Conservation (phyloP, 2,113 vertebrate genomes). For the Tinamus guttatus region DNA sequence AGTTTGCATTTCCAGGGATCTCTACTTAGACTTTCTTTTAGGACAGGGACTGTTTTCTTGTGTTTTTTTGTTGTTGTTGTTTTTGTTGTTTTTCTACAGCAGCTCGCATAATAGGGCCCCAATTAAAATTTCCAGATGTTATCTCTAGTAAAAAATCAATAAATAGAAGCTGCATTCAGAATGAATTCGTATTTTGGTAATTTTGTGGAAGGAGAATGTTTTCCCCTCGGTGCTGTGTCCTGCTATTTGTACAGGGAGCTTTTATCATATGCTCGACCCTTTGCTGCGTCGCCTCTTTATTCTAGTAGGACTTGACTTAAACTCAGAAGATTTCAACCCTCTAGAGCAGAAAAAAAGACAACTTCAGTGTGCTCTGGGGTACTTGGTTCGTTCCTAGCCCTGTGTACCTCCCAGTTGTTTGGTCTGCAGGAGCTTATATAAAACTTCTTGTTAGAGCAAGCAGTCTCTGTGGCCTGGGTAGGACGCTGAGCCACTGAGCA, state of each 20-base stretch:
- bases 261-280: rapidly evolving
- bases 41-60: background rate
- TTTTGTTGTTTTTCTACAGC: background rate
- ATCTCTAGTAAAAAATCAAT: background rate
- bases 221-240: background rate
- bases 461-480: rapidly evolving
- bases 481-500: rapidly evolving
- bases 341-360: background rate
- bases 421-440: background rate
- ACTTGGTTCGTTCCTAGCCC: background rate
- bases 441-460: background rate
- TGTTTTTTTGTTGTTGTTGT: too few relatives aligned
- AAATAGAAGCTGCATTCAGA: background rate
- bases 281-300: background rate
- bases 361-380: background rate
- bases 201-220: background rate
- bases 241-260: background rate
- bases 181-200: background rate
- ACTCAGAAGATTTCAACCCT: background rate
- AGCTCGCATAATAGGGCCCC: background rate
- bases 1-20: background rate
- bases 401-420: rapidly evolving
- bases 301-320: background rate
- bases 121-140: background rate
- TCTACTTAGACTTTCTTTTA: background rate